Conservation (phyloP, 2,797 vertebrate genomes). For the Anabacerthia variegaticeps region DNA sequence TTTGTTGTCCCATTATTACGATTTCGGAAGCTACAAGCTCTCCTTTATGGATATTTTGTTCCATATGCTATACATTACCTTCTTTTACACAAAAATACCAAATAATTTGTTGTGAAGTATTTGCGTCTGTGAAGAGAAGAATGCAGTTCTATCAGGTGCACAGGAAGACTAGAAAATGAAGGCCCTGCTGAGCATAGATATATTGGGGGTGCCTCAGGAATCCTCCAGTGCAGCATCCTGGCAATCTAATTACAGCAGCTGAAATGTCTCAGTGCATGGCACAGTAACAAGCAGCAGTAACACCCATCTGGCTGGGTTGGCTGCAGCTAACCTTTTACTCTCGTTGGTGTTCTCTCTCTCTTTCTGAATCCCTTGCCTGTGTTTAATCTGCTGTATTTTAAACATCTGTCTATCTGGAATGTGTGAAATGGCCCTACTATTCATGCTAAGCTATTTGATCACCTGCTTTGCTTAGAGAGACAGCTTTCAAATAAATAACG, state of each 20-base stretch:
- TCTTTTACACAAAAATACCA: neutral
- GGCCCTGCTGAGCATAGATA: neutral
- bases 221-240: neutral
- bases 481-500: slow-evolving; percentile 73
- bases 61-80: neutral
- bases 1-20: neutral
- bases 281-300: slow-evolving; percentile 45
- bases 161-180: neutral
- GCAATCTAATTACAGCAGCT: slow-evolving; percentile 44
- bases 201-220: slow-evolving; percentile 1
- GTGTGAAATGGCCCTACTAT: slow-evolving; percentile 72
- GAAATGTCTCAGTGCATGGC: neutral
- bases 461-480: slow-evolving; percentile 74
- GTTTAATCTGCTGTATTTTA: slow-evolving; percentile 78
- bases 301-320: slow-evolving; percentile 47
- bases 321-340: neutral
- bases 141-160: neutral
- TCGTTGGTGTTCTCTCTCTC: neutral
- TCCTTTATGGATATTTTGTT: neutral
- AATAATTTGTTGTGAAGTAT: neutral
- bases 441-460: slow-evolving; percentile 70
- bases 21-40: neutral
- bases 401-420: slow-evolving; percentile 83
- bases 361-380: slow-evolving; percentile 64
- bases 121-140: neutral